phyloP scores from a whole-genome alignment of 2,113 vertebrate genomes.

The Nerophis lumbriciformis region DNA sequence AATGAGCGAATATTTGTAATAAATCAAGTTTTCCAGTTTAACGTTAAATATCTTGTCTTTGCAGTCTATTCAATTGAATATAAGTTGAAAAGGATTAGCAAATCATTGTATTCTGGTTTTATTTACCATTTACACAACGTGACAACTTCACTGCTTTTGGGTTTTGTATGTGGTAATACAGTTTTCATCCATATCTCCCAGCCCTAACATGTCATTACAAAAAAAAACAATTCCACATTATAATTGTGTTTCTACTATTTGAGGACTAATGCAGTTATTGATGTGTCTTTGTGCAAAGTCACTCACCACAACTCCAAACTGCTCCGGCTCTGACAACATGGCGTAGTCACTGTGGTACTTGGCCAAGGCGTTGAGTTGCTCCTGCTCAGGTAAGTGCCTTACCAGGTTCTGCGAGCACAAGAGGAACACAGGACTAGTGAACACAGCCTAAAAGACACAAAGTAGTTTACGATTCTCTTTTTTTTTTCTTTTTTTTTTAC shows the following conservation, averaged over 20 bases:
- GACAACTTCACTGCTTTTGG: too few relatives aligned
- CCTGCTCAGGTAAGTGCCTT: constrained; percentile 91
- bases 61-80: too few relatives aligned
- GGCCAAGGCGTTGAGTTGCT: constrained; percentile 82
- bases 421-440: constrained; percentile 2
- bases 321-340: constrained; percentile 89
- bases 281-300: not conserved
- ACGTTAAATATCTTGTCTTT: too few relatives aligned
- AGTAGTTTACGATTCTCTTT: not conserved
- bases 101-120: too few relatives aligned
- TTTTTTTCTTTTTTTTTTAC: not conserved
- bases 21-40: too few relatives aligned
- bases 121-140: too few relatives aligned
- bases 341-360: constrained; percentile 82
- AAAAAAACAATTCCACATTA: too few relatives aligned
- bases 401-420: constrained; percentile 69
- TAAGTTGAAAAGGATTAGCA: too few relatives aligned
- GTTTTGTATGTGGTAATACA: too few relatives aligned
- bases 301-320: constrained; percentile 95
- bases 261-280: not conserved
- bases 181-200: too few relatives aligned
- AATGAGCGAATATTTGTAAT: too few relatives aligned
- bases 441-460: not conserved
- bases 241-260: not conserved
- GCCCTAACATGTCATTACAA: too few relatives aligned